These are phyloP conservation scores for Hemicordylus capensis DNA, from an alignment of 2,113 vertebrate species.

Conservation along the genomic window DNA sequence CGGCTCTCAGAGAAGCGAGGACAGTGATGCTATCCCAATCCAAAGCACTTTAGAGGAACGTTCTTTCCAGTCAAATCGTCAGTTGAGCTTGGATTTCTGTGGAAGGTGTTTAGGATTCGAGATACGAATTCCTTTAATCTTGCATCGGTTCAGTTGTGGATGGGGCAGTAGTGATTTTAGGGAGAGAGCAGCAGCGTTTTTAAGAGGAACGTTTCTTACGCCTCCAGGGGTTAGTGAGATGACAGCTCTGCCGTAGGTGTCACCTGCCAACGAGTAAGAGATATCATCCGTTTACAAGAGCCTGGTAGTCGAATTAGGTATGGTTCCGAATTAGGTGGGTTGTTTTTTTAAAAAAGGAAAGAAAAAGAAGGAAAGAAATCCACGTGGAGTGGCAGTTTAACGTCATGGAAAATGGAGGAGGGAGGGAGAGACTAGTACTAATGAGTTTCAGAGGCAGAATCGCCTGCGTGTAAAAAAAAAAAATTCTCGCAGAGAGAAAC, in stretches of 20 bases:
- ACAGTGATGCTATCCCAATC: not conserved
- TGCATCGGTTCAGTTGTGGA: not conserved
- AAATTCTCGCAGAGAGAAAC: not conserved
- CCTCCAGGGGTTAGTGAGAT: not conserved
- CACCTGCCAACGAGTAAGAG: not conserved
- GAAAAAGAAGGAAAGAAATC: not conserved
- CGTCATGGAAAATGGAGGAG: not conserved
- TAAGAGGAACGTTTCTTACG: not conserved
- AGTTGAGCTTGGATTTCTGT: not conserved
- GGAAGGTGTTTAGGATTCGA: not conserved
- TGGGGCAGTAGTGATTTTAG: not conserved
- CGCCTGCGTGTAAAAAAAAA: not conserved
- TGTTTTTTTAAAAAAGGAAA: not conserved
- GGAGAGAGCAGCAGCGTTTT: no score
- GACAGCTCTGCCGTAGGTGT: not conserved
- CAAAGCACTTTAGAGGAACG: not conserved
- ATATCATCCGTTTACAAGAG: not conserved
- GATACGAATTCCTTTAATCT: no score
- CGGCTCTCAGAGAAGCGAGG: not conserved
- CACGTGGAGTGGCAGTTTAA: not conserved
- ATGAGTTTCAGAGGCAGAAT: not conserved
- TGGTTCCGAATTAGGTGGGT: not conserved
- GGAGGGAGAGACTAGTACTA: not conserved
- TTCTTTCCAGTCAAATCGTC: not conserved
- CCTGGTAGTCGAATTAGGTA: fast-evolving